A percentile compares a stretch with the other conserved stretches of the same genome.
These are phyloP conservation scores for Charanyca ferruginea DNA, from an alignment of 2,888 invertebrate species.

Conservation along the genomic window DNA sequence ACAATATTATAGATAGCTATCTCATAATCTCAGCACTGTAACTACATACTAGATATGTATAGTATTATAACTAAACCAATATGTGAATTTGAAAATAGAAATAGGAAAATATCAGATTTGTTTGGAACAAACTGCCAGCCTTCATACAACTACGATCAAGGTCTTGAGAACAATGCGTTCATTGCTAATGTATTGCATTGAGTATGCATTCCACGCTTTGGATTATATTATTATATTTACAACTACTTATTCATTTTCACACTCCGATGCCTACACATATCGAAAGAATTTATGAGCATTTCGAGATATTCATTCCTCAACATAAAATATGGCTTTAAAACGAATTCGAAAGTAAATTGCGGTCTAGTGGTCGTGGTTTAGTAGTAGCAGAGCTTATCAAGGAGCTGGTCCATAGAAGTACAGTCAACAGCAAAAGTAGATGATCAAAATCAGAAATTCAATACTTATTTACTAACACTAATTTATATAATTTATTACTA, in stretches of 20 bases:
- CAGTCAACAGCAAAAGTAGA: no score
- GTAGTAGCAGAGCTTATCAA: no score
- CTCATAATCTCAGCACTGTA: slow-evolving; percentile 12
- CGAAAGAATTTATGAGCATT: slow-evolving; percentile 6
- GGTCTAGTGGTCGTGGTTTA: no score
- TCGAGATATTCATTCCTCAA: not conserved
- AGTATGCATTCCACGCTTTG: slow-evolving; percentile 23
- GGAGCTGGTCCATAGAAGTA: no score
- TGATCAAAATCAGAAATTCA: no score
- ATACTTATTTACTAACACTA: no score
- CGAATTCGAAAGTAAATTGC: slow-evolving; percentile 3
- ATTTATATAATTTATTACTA: no score
- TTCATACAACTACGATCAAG: slow-evolving; percentile 19
- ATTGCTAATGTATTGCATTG: slow-evolving; percentile 30
- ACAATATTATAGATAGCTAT: not conserved
- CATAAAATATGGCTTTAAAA: slow-evolving; percentile 1
- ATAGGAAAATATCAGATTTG: slow-evolving; percentile 14
- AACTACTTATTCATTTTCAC: slow-evolving; percentile 1
- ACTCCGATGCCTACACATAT: not conserved
- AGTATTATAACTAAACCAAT: slow-evolving; percentile 20
- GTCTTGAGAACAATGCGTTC: slow-evolving; percentile 10
- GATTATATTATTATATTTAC: slow-evolving; percentile 11
- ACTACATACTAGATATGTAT: slow-evolving; percentile 1
- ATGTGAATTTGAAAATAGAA: slow-evolving; percentile 27
- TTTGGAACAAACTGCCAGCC: slow-evolving; percentile 11